phyloP scores from a whole-genome alignment of 2,888 invertebrate genomes.

The Volucella inanis region DNA sequence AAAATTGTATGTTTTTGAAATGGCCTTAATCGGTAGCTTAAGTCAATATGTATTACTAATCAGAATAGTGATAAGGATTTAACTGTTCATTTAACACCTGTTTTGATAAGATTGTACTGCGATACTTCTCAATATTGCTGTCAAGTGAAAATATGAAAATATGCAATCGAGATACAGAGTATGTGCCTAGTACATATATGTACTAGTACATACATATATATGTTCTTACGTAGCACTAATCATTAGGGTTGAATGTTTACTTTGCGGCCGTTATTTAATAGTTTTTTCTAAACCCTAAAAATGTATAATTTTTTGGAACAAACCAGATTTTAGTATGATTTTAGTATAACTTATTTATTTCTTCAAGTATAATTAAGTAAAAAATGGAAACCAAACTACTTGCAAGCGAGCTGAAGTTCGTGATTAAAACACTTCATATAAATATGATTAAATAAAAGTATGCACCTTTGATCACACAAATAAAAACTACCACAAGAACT shows the following conservation, averaged over 20 bases:
- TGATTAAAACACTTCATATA: neutral
- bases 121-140: constrained; percentile 16
- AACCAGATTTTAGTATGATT: too few species aligned
- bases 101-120: constrained; percentile 43
- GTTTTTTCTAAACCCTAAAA: too few species aligned
- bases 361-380: too few species aligned
- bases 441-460: neutral
- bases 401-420: neutral
- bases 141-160: neutral
- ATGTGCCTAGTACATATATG: neutral
- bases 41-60: constrained; percentile 9
- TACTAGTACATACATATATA: too few species aligned
- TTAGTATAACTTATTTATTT: too few species aligned
- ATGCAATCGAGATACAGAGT: constrained; percentile 6
- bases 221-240: too few species aligned
- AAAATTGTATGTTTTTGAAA: neutral
- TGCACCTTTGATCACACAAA: constrained; percentile 46
- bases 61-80: constrained; percentile 21
- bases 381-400: neutral
- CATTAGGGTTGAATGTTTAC: too few species aligned
- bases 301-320: too few species aligned
- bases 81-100: constrained; percentile 45
- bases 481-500: constrained; percentile 13
- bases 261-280: too few species aligned
- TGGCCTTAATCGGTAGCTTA: neutral